These are phyloP conservation scores for Promerops cafer DNA, from an alignment of 2,113 vertebrate species.

Conservation along the genomic window DNA sequence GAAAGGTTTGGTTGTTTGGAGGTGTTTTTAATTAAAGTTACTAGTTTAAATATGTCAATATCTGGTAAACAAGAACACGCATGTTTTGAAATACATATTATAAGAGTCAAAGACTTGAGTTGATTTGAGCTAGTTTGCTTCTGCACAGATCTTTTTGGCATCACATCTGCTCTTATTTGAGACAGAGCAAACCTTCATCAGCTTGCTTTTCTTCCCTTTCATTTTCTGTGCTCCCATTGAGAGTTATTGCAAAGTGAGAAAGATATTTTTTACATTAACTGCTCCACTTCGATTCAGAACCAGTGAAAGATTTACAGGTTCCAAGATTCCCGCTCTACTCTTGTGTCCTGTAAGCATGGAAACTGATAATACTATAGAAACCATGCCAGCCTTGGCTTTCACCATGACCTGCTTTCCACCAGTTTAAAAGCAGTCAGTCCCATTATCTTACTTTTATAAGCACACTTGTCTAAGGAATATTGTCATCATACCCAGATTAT, in stretches of 20 bases:
- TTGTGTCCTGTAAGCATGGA: conserved; percentile 56
- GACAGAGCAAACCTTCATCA: conserved; percentile 5
- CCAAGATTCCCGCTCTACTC: conserved; percentile 18
- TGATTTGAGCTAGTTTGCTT: neutral
- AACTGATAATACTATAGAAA: conserved; percentile 52
- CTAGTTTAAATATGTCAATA: neutral
- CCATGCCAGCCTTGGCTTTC: conserved; percentile 37
- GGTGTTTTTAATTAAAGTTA: neutral
- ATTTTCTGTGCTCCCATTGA: neutral
- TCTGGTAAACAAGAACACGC: neutral
- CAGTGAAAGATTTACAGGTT: conserved; percentile 68
- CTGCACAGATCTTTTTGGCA: conserved; percentile 20
- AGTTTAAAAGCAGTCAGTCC: neutral
- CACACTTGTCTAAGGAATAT: neutral
- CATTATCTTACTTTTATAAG: conserved; percentile 24
- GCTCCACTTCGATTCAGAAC: neutral
- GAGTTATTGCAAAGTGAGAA: conserved; percentile 62
- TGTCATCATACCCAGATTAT: neutral
- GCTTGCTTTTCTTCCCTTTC: neutral
- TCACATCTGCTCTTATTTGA: neutral
- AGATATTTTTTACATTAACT: conserved; percentile 54
- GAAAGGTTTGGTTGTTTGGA: neutral
- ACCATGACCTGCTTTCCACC: conserved; percentile 40
- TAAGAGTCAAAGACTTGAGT: neutral
- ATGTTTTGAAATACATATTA: neutral